phyloP scores from a whole-genome alignment of 1,140 invertebrate genomes.

The Euglossa dilemma region DNA sequence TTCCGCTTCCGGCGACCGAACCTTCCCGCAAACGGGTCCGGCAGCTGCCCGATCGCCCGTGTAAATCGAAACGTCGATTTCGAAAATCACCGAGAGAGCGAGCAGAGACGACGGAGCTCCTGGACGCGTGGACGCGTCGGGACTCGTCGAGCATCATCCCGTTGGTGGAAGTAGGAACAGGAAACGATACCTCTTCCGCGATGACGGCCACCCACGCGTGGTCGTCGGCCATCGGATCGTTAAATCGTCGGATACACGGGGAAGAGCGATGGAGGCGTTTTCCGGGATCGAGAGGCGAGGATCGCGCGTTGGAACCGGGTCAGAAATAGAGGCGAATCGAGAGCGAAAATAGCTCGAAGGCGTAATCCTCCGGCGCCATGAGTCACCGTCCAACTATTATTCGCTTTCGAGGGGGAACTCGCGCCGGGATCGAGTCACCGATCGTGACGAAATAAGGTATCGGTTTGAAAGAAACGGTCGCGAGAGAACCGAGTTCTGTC shows the following conservation, averaged over 20 bases:
- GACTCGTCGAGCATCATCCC: too few relatives aligned
- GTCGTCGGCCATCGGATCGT: not conserved
- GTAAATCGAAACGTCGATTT: too few relatives aligned
- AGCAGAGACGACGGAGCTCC: too few relatives aligned
- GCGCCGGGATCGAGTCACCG: not conserved
- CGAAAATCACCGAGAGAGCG: too few relatives aligned
- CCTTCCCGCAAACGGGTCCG: too few relatives aligned
- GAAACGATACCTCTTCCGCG: conserved; percentile 3
- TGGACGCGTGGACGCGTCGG: too few relatives aligned
- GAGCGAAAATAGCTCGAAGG: conserved; percentile 27
- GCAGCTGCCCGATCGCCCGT: too few relatives aligned
- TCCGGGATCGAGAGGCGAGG: not conserved
- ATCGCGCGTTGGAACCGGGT: not conserved
- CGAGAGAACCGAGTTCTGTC: too few relatives aligned
- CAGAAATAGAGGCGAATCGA: conserved; percentile 36
- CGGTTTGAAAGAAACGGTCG: not conserved
- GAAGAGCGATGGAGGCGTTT: not conserved
- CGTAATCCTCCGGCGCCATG: conserved; percentile 26
- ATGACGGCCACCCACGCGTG: not conserved
- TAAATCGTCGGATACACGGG: not conserved
- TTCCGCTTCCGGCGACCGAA: not conserved
- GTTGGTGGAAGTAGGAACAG: not conserved
- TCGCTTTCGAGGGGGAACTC: not conserved
- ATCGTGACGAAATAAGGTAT: not conserved
- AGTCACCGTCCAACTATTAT: conserved; percentile 12